Evolutionary conservation across 2,797 vertebrate genomes (phyloP).

Genomic region (Spheniscus humboldti): DNA sequence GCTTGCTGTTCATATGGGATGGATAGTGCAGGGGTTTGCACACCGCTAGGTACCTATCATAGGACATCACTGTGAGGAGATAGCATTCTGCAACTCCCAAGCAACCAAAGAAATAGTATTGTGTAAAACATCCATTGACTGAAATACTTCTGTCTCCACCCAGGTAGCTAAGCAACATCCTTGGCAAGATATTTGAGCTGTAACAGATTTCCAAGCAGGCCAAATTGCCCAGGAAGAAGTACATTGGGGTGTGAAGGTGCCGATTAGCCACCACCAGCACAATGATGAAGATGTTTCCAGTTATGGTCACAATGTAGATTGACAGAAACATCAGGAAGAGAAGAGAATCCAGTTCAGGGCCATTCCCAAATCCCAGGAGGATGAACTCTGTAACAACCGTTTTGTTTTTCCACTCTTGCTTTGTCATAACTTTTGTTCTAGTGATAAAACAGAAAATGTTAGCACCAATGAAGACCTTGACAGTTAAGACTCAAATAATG

Average conservation of each 20-base stretch:
- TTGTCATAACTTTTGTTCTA: background rate
- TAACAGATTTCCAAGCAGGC: background rate
- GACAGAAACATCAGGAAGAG: background rate
- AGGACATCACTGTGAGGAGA: background rate
- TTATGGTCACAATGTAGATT: background rate
- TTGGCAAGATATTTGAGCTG: background rate
- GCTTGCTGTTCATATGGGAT: rapidly evolving
- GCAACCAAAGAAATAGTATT: background rate
- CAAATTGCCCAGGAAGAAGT: background rate
- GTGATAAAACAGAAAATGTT: background rate
- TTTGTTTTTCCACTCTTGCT: background rate
- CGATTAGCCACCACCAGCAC: background rate
- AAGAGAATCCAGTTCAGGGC: background rate
- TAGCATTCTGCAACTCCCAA: background rate
- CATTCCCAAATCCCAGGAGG: background rate
- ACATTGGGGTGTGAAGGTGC: background rate
- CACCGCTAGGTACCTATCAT: background rate
- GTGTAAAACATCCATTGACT: background rate
- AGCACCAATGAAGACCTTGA: background rate
- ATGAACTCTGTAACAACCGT: background rate
- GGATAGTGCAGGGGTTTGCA: background rate
- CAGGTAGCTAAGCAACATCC: background rate
- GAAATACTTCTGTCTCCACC: background rate
- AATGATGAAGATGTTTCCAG: background rate
- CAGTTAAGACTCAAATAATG: background rate